Base-by-base conservation (phyloP, 2,113 vertebrate genomes). In the Bufo bufo region DNA sequence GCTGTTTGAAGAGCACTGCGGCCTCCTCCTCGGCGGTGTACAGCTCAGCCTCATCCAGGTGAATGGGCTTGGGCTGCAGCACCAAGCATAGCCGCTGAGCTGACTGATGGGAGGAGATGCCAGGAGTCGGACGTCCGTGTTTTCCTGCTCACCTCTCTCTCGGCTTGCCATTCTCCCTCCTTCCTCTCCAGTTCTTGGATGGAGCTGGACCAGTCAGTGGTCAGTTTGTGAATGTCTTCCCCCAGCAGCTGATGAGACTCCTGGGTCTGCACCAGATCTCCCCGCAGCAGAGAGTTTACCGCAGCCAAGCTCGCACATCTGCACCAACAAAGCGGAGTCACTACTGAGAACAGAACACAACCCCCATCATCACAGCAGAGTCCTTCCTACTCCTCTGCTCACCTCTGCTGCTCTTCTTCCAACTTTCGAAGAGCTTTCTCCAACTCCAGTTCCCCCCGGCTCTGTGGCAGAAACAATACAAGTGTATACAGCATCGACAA, bases 341-440 rank as follows among this genome's bases (percentile, higher is more conserved):
- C 1, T 7, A 54, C 3, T 1, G 13, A 80, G 7, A 33, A 74
- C 43, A 74, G 71, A 19, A 45, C 23, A 56, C 54, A 33, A 17
- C 13, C 13, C 75, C 49, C 77, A 79, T 33, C 52, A 43, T 56
- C 52, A 16, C 23, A 16, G 2, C 12, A 20, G 23, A 54, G 59
- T 5, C 7, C 45, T 9, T 63, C 58, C 17, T 23, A 19, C 12
- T 65, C 56, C 23, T 11, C 49, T 10, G 13, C 81, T 90, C 89
- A 98, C 97, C 97, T 98, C 89, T 97, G 96, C 75, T 97, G 95
- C 82, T 97, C 96, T 89, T 97, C 96, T 91, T 98, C 97, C 93
- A 98, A 82, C 75, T 93, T 95, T 91, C 95, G 93, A 59, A 98
- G 94, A 85, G 96, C 92, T 58, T 94, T 95, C 91, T 97, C 96